These are phyloP conservation scores for Diplogasteroides magnus DNA, from an alignment of 1,140 invertebrate genomes.

Conservation along the genomic window DNA sequence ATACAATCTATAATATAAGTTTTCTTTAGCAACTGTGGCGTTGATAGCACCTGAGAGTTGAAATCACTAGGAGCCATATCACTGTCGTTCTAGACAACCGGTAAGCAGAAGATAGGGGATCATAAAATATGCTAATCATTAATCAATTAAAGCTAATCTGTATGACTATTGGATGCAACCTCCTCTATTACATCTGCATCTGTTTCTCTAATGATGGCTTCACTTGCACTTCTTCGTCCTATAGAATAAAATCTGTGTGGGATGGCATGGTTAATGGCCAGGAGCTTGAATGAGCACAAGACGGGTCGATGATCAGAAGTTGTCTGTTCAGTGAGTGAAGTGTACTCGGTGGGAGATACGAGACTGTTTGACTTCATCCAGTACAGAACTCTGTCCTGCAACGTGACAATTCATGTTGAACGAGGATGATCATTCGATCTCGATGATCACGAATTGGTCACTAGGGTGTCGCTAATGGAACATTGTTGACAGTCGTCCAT, in stretches of 20 bases:
- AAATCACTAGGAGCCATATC: background rate
- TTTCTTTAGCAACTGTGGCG: too few species aligned
- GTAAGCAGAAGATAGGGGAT: too few species aligned
- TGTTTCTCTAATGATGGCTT: background rate
- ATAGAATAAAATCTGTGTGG: background rate
- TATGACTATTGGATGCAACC: background rate
- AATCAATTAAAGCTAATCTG: too few species aligned
- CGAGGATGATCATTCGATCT: too few species aligned
- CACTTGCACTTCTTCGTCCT: background rate
- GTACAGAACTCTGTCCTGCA: background rate
- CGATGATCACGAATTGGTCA: too few species aligned
- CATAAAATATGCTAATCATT: too few species aligned
- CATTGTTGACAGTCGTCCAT: too few species aligned
- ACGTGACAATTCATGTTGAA: too few species aligned
- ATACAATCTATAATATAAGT: too few species aligned
- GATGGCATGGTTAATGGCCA: background rate
- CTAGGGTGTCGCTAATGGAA: too few species aligned
- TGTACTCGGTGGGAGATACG: background rate
- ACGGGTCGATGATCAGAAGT: background rate
- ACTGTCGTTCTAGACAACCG: background rate
- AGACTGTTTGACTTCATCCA: background rate
- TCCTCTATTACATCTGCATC: background rate
- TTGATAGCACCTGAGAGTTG: too few species aligned
- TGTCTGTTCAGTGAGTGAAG: background rate
- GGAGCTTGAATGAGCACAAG: background rate